Base-by-base conservation (phyloP, 2,113 vertebrate genomes). In the Lagopus leucura region DNA sequence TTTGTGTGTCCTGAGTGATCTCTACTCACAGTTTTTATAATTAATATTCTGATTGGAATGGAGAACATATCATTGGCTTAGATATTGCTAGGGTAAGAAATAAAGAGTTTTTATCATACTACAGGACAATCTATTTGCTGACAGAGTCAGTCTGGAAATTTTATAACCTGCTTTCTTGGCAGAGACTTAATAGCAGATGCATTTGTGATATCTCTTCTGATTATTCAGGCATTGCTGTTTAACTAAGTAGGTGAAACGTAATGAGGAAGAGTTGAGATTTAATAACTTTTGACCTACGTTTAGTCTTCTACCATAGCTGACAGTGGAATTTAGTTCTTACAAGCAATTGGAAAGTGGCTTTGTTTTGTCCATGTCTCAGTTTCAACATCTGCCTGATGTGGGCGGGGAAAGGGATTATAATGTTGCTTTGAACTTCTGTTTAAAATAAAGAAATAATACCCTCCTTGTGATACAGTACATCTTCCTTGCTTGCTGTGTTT, bases 1-100 rank as follows among this genome's bases (percentile, higher is more conserved):
- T 81, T 40, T 89, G 43, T 82, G 42, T 82, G 28, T 83, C 55
- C 82, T 9, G 2, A 89, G 64, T 85, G 32, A 81, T 80, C 47
- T 55, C 77, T 82, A 88, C 82, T 88, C 55, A 86, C 72, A 90
- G 90, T 75, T 77, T 94, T 94, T 92, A 86, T n/a, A 67, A 91
- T 86, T 93, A 69, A 81, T 94, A 90, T 65, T 89, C 75, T 86
- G 32, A 83, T 87, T 83, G 76, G 75, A 95, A 72, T 61, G 65
- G 72, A 78, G 85, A 89, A 83, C 73, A 60, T 18, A 34, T n/a
- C 57, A 52, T 89, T 94, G 89, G 60, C 93, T 86, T 66, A 4
- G 71, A 25, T 34, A 45, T 60, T 77, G 25, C 60, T 52, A 57
- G 34, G 52, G 43, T 83, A 52, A 93, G 71, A 91, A 88, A 34